These are phyloP conservation scores for Harpagus bidentatus DNA, from an alignment of 2,113 vertebrate genomes.

Conservation along the genomic window DNA sequence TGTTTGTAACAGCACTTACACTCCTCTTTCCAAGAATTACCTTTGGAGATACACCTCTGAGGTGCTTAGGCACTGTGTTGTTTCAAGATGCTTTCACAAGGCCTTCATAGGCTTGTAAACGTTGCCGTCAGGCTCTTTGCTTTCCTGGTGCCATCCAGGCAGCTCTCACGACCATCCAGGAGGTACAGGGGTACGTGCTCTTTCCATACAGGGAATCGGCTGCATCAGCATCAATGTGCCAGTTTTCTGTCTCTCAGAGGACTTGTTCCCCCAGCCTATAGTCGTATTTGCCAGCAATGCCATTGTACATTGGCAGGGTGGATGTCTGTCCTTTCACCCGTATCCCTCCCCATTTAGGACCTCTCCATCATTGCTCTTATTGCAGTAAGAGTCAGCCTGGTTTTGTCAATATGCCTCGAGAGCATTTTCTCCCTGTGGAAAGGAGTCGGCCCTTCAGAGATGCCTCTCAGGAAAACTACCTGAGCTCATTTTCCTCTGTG, in stretches of 20 bases:
- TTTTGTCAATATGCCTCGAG: background rate
- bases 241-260: background rate
- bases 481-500: background rate
- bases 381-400: background rate
- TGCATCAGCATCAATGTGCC: background rate
- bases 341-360: background rate
- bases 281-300: background rate
- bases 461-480: background rate
- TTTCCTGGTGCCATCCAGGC: background rate
- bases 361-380: background rate
- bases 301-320: too few species aligned
- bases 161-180: background rate
- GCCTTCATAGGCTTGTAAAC: background rate
- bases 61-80: background rate
- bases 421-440: background rate
- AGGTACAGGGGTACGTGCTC: rapidly evolving
- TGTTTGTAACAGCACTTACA: background rate
- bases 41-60: background rate
- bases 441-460: background rate
- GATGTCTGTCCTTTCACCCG: background rate
- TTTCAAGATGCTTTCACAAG: background rate
- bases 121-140: background rate
- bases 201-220: background rate
- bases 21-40: background rate
- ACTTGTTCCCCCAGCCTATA: background rate